phyloP scores from a whole-genome alignment of 2,797 vertebrate species.

The Pogonophryne albipinna region DNA sequence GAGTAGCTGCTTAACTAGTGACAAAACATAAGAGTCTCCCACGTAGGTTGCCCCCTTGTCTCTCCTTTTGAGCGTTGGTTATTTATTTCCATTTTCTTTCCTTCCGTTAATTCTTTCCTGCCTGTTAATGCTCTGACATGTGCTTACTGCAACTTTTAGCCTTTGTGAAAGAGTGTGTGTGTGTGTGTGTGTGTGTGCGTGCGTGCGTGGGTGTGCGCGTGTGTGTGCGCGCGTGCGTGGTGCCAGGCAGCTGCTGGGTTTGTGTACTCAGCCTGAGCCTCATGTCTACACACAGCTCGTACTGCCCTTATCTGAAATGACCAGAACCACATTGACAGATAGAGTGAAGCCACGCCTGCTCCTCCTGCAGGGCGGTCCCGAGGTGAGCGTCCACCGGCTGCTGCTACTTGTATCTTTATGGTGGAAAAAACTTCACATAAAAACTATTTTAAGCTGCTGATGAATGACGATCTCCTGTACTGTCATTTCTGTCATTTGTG shows the following conservation, averaged over 20 bases:
- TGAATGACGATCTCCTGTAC: slow-evolving; percentile 3
- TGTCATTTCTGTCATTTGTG: slow-evolving; percentile 33
- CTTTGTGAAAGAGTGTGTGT: slow-evolving; percentile 54
- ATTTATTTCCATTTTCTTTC: slow-evolving; percentile 65
- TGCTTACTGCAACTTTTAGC: slow-evolving; percentile 56
- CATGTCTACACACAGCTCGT: slow-evolving; percentile 75
- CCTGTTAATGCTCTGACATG: slow-evolving; percentile 24
- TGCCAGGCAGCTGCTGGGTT: slow-evolving; percentile 69
- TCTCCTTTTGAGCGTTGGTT: slow-evolving; percentile 43
- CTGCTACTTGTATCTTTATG: not conserved
- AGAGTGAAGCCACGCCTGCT: slow-evolving; percentile 64
- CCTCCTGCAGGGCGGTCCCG: slow-evolving; percentile 36
- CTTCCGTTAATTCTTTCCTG: slow-evolving; percentile 46
- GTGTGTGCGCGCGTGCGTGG: slow-evolving; percentile 43
- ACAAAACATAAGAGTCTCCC: slow-evolving; percentile 45
- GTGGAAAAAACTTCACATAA: not conserved
- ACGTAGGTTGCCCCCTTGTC: slow-evolving; percentile 50
- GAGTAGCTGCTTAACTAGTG: slow-evolving; percentile 41
- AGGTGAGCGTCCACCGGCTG: slow-evolving; percentile 12
- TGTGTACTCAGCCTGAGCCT: slow-evolving; percentile 81
- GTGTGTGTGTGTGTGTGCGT: slow-evolving; percentile 40
- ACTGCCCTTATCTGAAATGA: slow-evolving; percentile 81
- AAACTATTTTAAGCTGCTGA: slow-evolving; percentile 22
- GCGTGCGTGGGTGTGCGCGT: slow-evolving; percentile 7
- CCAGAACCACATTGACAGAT: slow-evolving; percentile 79